These are phyloP conservation scores for Callorhinus ursinus DNA, from an alignment of 2,113 vertebrate genomes.

Conservation along the genomic window DNA sequence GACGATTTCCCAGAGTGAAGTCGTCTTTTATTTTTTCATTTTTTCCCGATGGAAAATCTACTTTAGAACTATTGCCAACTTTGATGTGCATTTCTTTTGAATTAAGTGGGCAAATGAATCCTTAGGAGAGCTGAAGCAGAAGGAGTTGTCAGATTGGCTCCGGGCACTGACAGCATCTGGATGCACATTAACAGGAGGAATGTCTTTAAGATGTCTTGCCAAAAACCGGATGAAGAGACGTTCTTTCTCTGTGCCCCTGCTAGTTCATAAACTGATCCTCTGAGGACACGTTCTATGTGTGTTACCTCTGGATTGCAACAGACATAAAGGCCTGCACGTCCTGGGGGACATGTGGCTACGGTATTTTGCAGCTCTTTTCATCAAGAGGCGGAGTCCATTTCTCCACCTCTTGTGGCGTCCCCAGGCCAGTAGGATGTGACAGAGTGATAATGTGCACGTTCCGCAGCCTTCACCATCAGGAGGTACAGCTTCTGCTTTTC, in stretches of 20 bases:
- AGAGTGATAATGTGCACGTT: background rate
- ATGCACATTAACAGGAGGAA: background rate
- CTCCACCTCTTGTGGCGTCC: background rate
- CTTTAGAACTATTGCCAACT: background rate
- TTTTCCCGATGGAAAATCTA: background rate
- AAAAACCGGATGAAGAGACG: background rate
- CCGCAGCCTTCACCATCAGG: background rate
- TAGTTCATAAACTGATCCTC: conserved; percentile 18
- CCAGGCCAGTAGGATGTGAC: background rate
- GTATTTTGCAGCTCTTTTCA: background rate
- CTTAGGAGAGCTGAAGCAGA: background rate
- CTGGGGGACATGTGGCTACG: background rate
- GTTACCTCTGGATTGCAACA: background rate
- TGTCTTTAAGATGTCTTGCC: background rate
- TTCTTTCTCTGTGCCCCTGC: background rate
- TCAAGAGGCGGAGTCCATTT: background rate
- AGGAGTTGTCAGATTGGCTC: background rate
- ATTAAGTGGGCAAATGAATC: background rate
- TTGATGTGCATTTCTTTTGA: background rate
- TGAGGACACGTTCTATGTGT: background rate
- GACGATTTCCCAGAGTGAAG: background rate
- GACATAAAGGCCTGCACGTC: background rate
- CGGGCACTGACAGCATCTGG: background rate
- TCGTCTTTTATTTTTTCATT: background rate
- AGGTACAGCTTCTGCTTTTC: rapidly evolving